These are phyloP conservation scores for Drosophila sturtevanti DNA, from an alignment of 1,140 invertebrate species.

Conservation along the genomic window DNA sequence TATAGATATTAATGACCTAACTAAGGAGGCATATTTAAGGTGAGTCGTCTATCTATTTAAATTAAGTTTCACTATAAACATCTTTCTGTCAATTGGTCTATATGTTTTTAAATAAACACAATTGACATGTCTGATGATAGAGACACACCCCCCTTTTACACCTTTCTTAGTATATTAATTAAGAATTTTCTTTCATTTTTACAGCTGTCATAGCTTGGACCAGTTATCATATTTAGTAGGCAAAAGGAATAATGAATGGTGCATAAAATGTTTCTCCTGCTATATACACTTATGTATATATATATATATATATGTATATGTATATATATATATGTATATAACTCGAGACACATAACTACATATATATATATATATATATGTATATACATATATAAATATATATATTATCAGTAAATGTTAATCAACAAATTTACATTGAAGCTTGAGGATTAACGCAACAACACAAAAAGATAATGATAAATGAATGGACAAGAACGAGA, in stretches of 20 bases:
- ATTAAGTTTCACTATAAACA: no score
- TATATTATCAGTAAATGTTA: slow-evolving; percentile 61
- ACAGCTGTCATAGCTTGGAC: slow-evolving; percentile 65
- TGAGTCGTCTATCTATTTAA: no score
- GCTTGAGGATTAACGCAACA: slow-evolving; percentile 43
- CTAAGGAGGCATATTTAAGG: slow-evolving; percentile 74
- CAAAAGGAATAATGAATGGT: slow-evolving; percentile 78
- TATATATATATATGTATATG: slow-evolving; percentile 31
- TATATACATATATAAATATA: slow-evolving; percentile 42
- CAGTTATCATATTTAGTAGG: slow-evolving; percentile 76
- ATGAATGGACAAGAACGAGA: slow-evolving; percentile 14
- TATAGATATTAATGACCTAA: slow-evolving; percentile 64
- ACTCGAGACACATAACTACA: neutral
- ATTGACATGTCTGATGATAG: no score
- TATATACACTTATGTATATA: slow-evolving; percentile 41
- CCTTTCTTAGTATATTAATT: neutral
- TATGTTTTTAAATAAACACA: no score
- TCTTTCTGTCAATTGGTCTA: no score
- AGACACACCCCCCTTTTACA: no score
- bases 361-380: slow-evolving; percentile 24
- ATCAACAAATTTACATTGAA: slow-evolving; percentile 57
- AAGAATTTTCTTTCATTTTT: neutral
- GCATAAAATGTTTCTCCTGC: slow-evolving; percentile 61
- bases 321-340: slow-evolving; percentile 11
- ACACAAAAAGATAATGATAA: slow-evolving; percentile 13